Conservation (phyloP, 2,113 vertebrate species). For the Paramormyrops kingsleyae region DNA sequence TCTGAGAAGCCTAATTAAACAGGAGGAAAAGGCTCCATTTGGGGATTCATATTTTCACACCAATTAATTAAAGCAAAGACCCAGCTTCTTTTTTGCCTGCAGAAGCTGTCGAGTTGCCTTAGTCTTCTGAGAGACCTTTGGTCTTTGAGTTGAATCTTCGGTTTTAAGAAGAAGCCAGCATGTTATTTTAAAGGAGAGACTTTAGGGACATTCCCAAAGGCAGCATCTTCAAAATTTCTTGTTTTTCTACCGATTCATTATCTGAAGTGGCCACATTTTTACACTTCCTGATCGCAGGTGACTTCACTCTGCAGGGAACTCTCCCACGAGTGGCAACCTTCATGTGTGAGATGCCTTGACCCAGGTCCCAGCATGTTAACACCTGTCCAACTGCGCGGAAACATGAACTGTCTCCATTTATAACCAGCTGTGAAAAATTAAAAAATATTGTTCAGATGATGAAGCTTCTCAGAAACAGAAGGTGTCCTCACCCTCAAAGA, state of each 20-base stretch:
- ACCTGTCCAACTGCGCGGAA: neutral
- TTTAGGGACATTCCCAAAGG: neutral
- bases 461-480: neutral
- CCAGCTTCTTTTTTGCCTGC: constrained; percentile 38
- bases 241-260: neutral
- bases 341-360: neutral
- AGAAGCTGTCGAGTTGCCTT: neutral
- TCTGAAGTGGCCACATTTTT: neutral
- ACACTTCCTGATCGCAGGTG: neutral
- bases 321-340: neutral
- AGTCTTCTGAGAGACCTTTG: neutral
- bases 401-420: neutral
- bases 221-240: neutral
- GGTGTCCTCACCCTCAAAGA: neutral
- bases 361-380: neutral
- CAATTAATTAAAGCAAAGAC: constrained; percentile 46
- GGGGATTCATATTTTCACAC: constrained; percentile 45
- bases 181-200: neutral
- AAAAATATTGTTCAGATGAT: neutral
- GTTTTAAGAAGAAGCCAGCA: neutral
- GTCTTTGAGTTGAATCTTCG: neutral
- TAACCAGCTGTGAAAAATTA: neutral
- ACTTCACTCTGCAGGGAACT: neutral
- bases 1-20: constrained; percentile 55
- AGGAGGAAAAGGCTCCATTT: constrained; percentile 38